Conservation (phyloP, 2,113 vertebrate genomes). For the Dryoscopus gambensis region DNA sequence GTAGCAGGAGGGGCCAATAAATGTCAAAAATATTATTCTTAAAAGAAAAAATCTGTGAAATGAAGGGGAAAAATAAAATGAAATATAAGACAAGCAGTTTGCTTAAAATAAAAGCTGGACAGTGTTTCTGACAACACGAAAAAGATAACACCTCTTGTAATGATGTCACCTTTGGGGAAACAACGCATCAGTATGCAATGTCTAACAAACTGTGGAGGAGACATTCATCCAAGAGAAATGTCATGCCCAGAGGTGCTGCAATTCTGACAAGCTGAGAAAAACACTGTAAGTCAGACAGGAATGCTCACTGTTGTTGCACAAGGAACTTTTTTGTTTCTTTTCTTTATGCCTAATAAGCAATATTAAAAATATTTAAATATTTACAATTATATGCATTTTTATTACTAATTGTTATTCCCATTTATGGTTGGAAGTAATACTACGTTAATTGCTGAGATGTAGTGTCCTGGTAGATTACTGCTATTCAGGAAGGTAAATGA, state of each 20-base stretch:
- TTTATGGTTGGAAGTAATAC: neutral
- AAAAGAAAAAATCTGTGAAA: neutral
- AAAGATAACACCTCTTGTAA: conserved; percentile 28
- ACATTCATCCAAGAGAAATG: conserved; percentile 42
- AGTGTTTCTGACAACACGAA: neutral
- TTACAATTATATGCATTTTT: neutral
- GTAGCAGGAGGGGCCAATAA: neutral
- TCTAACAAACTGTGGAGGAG: conserved; percentile 39
- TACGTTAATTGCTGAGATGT: neutral
- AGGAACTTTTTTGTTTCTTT: neutral
- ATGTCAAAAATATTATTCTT: neutral
- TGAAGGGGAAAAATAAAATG: neutral
- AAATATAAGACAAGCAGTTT: neutral
- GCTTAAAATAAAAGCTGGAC: neutral
- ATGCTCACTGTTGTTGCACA: neutral
- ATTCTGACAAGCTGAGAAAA: conserved; percentile 23
- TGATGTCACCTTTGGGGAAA: conserved; percentile 42
- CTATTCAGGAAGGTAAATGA: neutral
- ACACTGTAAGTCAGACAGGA: neutral
- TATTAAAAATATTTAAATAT: neutral
- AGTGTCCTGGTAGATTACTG: neutral
- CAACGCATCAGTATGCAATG: neutral
- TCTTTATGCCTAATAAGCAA: neutral
- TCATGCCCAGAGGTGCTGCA: conserved; percentile 44
- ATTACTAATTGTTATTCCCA: neutral